Percentiles rank a stretch among this genome's conserved stretches.
phyloP scores from a whole-genome alignment of 64 coral and sea anemone genomes.

The Anthopleura sola region DNA sequence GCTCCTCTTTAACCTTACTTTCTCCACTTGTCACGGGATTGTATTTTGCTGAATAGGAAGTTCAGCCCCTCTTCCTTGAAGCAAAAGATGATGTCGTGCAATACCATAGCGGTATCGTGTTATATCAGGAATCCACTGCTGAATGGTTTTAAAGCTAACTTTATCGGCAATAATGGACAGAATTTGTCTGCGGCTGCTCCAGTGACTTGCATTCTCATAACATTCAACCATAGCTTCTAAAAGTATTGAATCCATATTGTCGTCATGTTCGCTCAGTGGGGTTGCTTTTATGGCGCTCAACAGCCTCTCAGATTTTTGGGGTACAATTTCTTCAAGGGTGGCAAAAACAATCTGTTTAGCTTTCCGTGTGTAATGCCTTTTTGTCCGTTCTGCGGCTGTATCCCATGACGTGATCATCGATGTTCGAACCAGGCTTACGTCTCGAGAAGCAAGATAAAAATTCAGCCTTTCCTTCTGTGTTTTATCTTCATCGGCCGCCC shows the following conservation, averaged over 20 bases:
- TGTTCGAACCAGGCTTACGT: slow-evolving; percentile 57
- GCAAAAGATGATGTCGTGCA: too few relatives aligned
- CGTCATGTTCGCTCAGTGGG: too few relatives aligned
- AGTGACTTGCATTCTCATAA: background rate
- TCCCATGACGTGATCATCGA: slow-evolving; percentile 51
- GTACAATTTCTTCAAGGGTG: slow-evolving; percentile 54
- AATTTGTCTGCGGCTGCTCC: slow-evolving; percentile 5
- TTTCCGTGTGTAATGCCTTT: slow-evolving; percentile 58
- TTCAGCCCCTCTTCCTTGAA: too few relatives aligned
- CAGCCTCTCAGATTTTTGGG: slow-evolving; percentile 24
- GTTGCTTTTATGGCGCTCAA: too few relatives aligned
- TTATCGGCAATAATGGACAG: background rate
- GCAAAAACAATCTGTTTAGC: slow-evolving; percentile 51
- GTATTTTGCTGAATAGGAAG: background rate
- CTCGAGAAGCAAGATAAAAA: slow-evolving; percentile 58
- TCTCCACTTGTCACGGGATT: background rate
- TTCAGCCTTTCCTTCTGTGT: slow-evolving; percentile 50
- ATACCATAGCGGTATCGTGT: too few relatives aligned
- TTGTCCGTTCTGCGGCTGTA: slow-evolving; percentile 45
- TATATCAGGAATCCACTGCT: too few relatives aligned
- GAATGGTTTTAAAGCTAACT: too few relatives aligned
- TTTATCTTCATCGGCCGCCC: background rate
- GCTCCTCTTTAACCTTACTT: background rate
- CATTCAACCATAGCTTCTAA: background rate
- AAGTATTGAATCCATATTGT: background rate